These are phyloP conservation scores for Colaptes auratus DNA, from an alignment of 2,113 vertebrate genomes.

Conservation along the genomic window DNA sequence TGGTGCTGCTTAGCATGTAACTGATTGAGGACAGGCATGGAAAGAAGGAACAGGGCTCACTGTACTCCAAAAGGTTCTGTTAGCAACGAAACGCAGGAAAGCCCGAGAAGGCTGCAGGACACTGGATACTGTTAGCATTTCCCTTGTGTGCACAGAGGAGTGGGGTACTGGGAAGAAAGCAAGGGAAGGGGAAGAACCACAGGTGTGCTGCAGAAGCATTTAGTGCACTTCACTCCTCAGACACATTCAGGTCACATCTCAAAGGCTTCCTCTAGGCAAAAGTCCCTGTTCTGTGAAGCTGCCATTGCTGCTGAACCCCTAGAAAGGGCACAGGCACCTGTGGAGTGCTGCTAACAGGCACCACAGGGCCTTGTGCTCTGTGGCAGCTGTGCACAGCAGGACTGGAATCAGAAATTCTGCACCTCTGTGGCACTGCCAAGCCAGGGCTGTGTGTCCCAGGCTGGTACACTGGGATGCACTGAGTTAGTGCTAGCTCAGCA, in stretches of 20 bases:
- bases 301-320: neutral
- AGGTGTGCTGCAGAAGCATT: neutral
- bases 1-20: neutral
- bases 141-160: neutral
- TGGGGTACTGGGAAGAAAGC: neutral
- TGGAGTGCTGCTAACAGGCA: neutral
- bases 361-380: neutral
- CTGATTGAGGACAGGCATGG: neutral
- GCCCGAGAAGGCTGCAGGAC: neutral
- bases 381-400: neutral
- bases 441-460: neutral
- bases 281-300: neutral
- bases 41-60: neutral
- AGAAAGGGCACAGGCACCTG: neutral
- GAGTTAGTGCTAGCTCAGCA: neutral
- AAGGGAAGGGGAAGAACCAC: neutral
- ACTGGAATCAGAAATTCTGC: neutral
- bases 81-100: neutral
- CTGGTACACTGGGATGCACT: neutral
- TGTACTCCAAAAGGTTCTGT: neutral
- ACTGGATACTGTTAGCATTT: neutral
- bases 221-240: neutral
- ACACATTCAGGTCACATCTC: neutral
- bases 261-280: neutral
- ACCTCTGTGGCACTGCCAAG: accelerated